Conservation (phyloP, 2,797 vertebrate genomes). For the Yasuhikotakia modesta region DNA sequence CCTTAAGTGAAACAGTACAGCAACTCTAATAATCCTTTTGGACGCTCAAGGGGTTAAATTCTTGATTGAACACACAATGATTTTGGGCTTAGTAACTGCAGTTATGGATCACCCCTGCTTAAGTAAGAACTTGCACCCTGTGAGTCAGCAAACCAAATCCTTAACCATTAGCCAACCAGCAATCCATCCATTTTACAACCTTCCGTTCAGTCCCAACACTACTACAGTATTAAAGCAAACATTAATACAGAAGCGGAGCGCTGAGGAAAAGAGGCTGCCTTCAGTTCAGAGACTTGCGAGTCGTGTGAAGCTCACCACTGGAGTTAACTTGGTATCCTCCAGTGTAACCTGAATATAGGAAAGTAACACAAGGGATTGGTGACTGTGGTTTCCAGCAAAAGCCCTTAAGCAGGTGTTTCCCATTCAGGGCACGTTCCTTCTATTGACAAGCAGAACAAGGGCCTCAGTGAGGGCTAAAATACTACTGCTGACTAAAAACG, state of each 20-base stretch:
- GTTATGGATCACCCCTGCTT: slow-evolving; percentile 18
- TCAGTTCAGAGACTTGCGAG: not conserved
- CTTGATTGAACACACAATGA: not conserved
- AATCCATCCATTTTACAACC: not conserved
- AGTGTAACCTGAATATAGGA: slow-evolving; percentile 44
- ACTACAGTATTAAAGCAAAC: not conserved
- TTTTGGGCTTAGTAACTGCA: slow-evolving; percentile 26
- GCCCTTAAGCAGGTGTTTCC: slow-evolving; percentile 61
- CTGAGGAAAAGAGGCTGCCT: not conserved
- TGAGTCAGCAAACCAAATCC: slow-evolving; percentile 27
- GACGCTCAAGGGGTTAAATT: not conserved
- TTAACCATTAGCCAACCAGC: slow-evolving; percentile 3
- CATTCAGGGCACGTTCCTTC: slow-evolving; percentile 59
- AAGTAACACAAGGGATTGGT: slow-evolving; percentile 44
- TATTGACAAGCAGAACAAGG: slow-evolving; percentile 65
- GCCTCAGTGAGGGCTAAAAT: slow-evolving; percentile 61
- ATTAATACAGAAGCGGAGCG: not conserved
- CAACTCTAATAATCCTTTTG: not conserved
- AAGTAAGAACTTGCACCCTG: slow-evolving; percentile 8
- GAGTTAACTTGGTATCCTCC: slow-evolving; percentile 38
- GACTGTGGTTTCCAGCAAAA: slow-evolving; percentile 57
- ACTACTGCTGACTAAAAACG: slow-evolving; percentile 67
- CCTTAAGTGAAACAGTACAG: slow-evolving; percentile 3
- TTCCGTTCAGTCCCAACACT: not conserved
- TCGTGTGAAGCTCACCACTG: slow-evolving; percentile 26